These are phyloP conservation scores for Gandaritis pyraliata DNA, from an alignment of 2,888 invertebrate species.

Conservation along the genomic window DNA sequence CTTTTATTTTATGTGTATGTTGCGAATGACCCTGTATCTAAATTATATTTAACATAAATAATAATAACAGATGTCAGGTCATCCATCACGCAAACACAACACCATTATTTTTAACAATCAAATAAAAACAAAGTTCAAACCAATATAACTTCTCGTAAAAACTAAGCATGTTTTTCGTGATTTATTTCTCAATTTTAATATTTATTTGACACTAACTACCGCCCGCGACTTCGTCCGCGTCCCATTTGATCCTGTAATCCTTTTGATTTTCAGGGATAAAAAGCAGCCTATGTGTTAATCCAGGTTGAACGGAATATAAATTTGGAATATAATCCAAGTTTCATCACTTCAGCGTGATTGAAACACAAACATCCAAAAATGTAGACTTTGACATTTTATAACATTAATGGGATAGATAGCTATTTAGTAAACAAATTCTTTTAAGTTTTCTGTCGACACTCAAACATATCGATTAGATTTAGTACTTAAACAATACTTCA, in stretches of 20 bases:
- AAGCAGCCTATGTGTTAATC: no score
- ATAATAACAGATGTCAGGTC: not conserved
- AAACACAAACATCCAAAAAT: no score
- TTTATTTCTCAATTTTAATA: constrained; percentile 15
- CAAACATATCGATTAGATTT: constrained; percentile 31
- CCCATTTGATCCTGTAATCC: no score
- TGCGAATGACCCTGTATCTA: no score
- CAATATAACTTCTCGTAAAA: constrained; percentile 19
- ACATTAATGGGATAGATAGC: no score
- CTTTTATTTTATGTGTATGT: no score
- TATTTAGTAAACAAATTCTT: not conserved
- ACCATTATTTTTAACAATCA: constrained; percentile 11
- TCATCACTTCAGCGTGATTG: no score
- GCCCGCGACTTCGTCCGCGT: no score
- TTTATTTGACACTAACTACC: constrained; percentile 3
- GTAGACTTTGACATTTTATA: no score
- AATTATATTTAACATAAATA: not conserved
- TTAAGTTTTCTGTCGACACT: constrained; percentile 10
- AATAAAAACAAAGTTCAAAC: constrained; percentile 31
- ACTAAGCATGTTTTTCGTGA: constrained; percentile 15
- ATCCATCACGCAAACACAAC: constrained; percentile 16
- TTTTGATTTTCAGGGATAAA: no score
- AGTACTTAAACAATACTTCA: constrained; percentile 28
- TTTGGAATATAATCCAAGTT: no score
- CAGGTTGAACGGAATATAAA: no score